phyloP scores from a whole-genome alignment of 2,113 vertebrate species.

The Nannospalax galili region DNA sequence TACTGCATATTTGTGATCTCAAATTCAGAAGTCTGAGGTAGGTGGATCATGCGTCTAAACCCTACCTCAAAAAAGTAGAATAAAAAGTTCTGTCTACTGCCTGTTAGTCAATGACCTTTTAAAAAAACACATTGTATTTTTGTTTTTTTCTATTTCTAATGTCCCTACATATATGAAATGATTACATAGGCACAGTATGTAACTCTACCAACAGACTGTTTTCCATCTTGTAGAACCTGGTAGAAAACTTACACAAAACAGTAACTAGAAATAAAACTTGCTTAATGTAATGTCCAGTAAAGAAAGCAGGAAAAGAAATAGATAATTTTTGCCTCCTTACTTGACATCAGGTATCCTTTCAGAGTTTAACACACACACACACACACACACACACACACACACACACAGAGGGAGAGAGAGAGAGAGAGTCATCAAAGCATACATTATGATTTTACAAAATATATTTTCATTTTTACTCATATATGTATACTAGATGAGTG shows the following conservation, averaged over 20 bases:
- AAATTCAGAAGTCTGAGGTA: not conserved
- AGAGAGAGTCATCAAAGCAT: too few species aligned
- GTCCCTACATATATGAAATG: not conserved
- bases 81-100: not conserved
- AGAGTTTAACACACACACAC: not conserved
- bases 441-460: too few species aligned
- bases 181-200: too few species aligned
- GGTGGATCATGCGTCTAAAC: not conserved
- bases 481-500: too few species aligned
- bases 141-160: not conserved
- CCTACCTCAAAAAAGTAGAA: not conserved
- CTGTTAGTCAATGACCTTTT: not conserved
- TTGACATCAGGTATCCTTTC: not conserved
- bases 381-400: too few species aligned
- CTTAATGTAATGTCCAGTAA: not conserved
- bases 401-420: too few species aligned
- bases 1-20: too few species aligned
- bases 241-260: not conserved
- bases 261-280: not conserved
- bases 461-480: too few species aligned
- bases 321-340: not conserved
- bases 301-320: not conserved
- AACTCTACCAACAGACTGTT: not conserved
- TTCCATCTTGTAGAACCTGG: not conserved
- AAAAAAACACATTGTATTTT: not conserved